Evolutionary conservation across 2,888 invertebrate genomes (phyloP).

Genomic region (Nomada ruficornis): DNA sequence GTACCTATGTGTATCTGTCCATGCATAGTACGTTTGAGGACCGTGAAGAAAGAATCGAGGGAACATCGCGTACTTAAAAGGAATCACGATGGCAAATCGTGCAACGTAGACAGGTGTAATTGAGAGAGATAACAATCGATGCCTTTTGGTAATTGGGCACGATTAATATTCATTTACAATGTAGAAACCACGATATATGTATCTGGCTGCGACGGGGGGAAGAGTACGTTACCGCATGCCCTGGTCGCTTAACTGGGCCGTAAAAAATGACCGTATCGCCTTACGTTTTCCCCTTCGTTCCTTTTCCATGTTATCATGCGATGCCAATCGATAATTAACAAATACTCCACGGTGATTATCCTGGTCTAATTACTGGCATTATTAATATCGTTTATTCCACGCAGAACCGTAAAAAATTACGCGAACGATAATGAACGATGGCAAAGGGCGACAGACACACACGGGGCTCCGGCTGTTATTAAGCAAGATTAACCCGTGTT

Average conservation of each 20-base stretch:
- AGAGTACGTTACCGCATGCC: neutral
- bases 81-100: neutral
- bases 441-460: conserved; percentile 65
- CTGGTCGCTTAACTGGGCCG: conserved; percentile 28
- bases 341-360: conserved; percentile 58
- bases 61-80: neutral
- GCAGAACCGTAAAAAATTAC: conserved; percentile 68
- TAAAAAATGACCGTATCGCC: conserved; percentile 45
- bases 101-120: conserved; percentile 16
- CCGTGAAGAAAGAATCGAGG: neutral
- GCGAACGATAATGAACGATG: conserved; percentile 69
- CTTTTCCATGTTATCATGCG: conserved; percentile 38
- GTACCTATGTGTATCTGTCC: neutral
- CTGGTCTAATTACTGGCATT: conserved; percentile 66
- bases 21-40: neutral
- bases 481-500: conserved; percentile 72
- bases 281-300: conserved; percentile 3
- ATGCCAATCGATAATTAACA: conserved; percentile 62
- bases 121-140: conserved; percentile 18
- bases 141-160: conserved; percentile 11
- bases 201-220: neutral
- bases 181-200: neutral
- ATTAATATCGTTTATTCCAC: conserved; percentile 68
- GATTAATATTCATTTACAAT: conserved; percentile 53
- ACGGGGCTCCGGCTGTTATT: conserved; percentile 65